phyloP scores from a whole-genome alignment of 1,140 invertebrate species.

The Lamellibrachia luymesi region DNA sequence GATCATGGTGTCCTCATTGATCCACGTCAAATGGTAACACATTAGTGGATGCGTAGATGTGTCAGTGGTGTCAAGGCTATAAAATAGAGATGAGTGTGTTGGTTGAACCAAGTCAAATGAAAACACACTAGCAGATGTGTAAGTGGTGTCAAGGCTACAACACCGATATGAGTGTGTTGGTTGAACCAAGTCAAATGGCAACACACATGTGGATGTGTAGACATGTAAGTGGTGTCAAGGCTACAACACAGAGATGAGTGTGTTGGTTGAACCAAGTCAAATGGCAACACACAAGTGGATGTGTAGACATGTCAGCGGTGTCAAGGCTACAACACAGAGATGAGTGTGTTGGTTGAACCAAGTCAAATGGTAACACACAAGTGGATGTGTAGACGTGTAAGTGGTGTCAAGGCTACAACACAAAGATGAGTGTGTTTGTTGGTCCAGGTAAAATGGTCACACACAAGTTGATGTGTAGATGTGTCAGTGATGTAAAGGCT shows the following conservation, averaged over 20 bases:
- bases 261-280: neutral
- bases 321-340: too few species aligned
- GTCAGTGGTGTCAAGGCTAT: neutral
- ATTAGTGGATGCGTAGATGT: neutral
- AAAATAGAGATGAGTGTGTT: too few species aligned
- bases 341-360: neutral
- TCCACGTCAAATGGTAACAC: neutral
- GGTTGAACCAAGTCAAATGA: too few species aligned
- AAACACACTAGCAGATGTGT: too few species aligned
- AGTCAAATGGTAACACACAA: neutral
- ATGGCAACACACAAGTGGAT: neutral
- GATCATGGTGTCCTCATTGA: neutral
- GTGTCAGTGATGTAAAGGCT: neutral
- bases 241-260: too few species aligned
- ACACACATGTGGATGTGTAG: too few species aligned
- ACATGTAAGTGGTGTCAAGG: too few species aligned
- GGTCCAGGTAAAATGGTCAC: neutral
- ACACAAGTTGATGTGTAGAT: neutral
- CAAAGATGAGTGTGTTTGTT: neutral
- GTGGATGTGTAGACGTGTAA: neutral
- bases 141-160: too few species aligned
- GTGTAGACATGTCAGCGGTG: too few species aligned
- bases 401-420: neutral
- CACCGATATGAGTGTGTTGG: too few species aligned
- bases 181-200: too few species aligned